phyloP scores from a whole-genome alignment of 2,113 vertebrate genomes.

The Stercorarius parasiticus region DNA sequence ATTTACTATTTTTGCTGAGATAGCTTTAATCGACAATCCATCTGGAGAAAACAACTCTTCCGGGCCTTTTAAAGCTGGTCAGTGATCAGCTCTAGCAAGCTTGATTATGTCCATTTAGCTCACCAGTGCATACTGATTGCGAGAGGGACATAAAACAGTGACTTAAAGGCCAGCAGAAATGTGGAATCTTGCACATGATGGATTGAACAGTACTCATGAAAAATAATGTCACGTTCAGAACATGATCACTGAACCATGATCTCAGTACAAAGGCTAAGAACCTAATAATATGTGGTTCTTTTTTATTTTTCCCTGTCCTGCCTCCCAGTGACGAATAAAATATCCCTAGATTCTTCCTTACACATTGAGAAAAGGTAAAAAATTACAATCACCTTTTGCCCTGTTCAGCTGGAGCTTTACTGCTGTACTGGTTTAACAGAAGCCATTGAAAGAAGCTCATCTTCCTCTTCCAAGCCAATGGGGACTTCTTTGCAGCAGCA shows the following conservation, averaged over 20 bases:
- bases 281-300: background rate
- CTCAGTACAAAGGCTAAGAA: background rate
- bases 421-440: background rate
- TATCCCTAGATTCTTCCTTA: background rate
- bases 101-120: slow-evolving; percentile 2
- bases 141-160: background rate
- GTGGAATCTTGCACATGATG: background rate
- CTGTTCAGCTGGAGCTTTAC: background rate
- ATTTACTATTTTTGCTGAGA: background rate
- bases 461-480: background rate
- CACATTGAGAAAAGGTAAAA: background rate
- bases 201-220: background rate
- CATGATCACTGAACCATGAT: background rate
- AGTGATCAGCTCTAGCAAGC: background rate
- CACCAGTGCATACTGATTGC: background rate
- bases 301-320: background rate
- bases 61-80: background rate
- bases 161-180: background rate
- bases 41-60: slow-evolving; percentile 26
- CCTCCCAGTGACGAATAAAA: background rate
- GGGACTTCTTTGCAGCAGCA: background rate
- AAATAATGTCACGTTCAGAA: background rate
- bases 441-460: background rate
- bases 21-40: background rate
- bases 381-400: background rate